Base-by-base conservation (phyloP, 2,888 invertebrate species). In the Calameuta filiformis region DNA sequence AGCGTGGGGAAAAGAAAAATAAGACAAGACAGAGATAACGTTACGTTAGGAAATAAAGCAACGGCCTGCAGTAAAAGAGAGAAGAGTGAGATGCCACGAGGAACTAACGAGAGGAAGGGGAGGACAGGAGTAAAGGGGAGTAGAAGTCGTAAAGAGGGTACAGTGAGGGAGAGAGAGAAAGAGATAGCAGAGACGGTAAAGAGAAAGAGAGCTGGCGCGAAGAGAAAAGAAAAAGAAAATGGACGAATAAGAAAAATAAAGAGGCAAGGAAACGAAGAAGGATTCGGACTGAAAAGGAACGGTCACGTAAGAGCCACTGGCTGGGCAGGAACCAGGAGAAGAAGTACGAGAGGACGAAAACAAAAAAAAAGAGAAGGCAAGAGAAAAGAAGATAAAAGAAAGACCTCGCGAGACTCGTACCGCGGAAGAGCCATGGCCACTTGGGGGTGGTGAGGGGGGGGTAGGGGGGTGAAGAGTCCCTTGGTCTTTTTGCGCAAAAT, bases 321-420 rank as follows among this genome's bases (percentile, higher is more conserved):
- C 31, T 12, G 15, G 31, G 73, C 33, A 30, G 68, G 69, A 30
- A 76, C 73, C 75, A 69, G 40, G 69, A 33, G 76, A 68, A 68
- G 12, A 68, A 68, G 12, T 73, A 34, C 56, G 37, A 37, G 71
- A 71, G 15, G 73, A 15, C 35, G 35, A 12, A 68, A 12, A 15
- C 11, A 33, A 40, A 35, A 33, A 75, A 33, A 31, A 56, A 56
- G 75, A 68, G 80, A 80, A 81, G 83, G 79, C 76, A 78, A 69
- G 77, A 33, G 75, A 73, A 82, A 69, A 75, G 77, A 77, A 81
- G 78, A 82, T 83, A 82, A 82, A 81, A 82, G 79, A 81, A 83
- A 83, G 81, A 85, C 81, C 89, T 87, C 89, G 83, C 85, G 89
- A 87, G 89, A 87, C 85, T 88, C 86, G 87, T 87, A 86, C 79